Conservation (phyloP, 2,888 invertebrate species). For the Chouioia cunea region DNA sequence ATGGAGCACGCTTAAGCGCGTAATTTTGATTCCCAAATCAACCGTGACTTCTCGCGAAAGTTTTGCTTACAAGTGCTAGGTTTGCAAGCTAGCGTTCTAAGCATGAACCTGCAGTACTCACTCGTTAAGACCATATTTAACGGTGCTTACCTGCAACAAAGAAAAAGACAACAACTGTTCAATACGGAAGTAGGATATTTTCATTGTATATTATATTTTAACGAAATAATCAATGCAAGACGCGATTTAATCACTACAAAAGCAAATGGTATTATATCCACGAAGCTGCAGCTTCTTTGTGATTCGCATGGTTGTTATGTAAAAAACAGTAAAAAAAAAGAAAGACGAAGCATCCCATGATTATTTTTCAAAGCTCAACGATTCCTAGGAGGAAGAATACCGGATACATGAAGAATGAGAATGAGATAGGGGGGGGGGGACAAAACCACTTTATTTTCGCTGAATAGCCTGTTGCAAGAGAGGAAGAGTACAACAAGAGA, state of each 20-base stretch:
- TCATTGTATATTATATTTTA: neutral
- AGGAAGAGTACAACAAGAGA: neutral
- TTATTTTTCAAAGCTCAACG: constrained; percentile 8
- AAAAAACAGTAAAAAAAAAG: neutral
- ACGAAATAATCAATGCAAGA: neutral
- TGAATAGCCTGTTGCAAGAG: constrained; percentile 8
- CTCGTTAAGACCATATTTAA: neutral
- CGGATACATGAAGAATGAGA: neutral
- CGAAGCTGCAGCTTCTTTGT: neutral
- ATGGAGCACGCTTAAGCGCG: too few species aligned
- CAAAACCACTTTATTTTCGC: constrained; percentile 31
- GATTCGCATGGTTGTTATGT: neutral
- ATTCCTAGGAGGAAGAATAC: neutral
- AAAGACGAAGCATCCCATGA: constrained; percentile 2
- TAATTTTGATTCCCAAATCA: too few species aligned
- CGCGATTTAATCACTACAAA: neutral
- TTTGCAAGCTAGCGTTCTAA: too few species aligned
- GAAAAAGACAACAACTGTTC: neutral
- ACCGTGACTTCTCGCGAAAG: too few species aligned
- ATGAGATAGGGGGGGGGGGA: neutral
- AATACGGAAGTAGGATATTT: neutral
- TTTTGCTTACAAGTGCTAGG: too few species aligned
- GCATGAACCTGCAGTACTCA: too few species aligned
- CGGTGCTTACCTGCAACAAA: constrained; percentile 5
- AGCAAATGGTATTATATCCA: neutral